Evolutionary conservation across 2,888 invertebrate genomes (phyloP).

Genomic region (Trichogramma evanescens): DNA sequence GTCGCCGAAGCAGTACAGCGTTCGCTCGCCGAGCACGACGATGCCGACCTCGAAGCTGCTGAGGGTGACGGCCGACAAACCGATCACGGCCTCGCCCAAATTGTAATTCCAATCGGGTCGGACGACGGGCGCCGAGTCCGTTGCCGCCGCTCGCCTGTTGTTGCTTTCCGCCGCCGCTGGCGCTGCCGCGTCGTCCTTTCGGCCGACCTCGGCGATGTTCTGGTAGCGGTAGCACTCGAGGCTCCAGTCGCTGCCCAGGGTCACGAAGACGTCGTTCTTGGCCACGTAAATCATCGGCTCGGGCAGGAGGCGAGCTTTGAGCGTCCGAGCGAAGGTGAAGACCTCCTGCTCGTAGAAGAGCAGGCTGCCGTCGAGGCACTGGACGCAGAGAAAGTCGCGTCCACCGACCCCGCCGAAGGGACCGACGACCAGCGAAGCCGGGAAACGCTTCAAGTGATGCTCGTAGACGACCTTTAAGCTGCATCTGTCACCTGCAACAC

Average conservation of each 20-base stretch:
- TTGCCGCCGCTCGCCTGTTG: constrained; percentile 35
- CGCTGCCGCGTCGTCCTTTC: constrained; percentile 23
- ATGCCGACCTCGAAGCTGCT: constrained; percentile 64
- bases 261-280: constrained; percentile 78
- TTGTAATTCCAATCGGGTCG: constrained; percentile 75
- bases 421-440: constrained; percentile 72
- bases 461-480: constrained; percentile 67
- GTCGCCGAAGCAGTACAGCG: constrained; percentile 73
- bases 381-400: constrained; percentile 84
- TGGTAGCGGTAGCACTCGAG: constrained; percentile 72
- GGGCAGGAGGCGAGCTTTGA: constrained; percentile 76
- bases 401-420: constrained; percentile 79
- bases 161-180: no score
- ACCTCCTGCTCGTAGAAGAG: constrained; percentile 91
- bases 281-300: constrained; percentile 75
- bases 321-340: constrained; percentile 72
- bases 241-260: constrained; percentile 72
- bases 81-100: constrained; percentile 69
- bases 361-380: constrained; percentile 81
- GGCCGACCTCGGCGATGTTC: constrained; percentile 43
- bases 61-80: constrained; percentile 58
- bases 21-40: constrained; percentile 75
- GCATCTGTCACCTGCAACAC: constrained; percentile 60
- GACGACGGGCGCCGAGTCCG: constrained; percentile 50
- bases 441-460: constrained; percentile 71